Conservation (phyloP, 35 echinoderm and acorn worm genomes). For the Heliocidaris erythrogramma region DNA sequence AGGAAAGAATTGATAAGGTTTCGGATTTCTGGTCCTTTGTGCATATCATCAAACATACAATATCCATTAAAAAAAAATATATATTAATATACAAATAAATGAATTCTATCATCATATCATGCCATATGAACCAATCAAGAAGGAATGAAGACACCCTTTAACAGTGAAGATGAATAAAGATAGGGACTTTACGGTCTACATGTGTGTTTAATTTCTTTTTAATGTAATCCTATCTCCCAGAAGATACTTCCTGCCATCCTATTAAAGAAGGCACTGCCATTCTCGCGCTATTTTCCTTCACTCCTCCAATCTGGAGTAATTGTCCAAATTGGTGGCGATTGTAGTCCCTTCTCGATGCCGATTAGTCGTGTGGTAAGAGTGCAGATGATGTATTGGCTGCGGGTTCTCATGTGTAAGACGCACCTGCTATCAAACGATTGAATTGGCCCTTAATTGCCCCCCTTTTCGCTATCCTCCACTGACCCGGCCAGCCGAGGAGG, state of each 20-base stretch:
- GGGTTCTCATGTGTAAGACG: neutral
- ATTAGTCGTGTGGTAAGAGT: neutral
- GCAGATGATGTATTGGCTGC: constrained; percentile 2
- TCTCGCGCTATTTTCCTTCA: neutral
- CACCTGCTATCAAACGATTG: constrained; percentile 1
- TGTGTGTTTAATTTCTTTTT: no score
- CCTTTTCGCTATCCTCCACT: constrained; percentile 7
- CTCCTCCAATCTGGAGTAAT: neutral
- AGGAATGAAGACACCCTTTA: no score
- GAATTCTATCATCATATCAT: no score
- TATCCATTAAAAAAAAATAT: no score
- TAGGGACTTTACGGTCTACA: no score
- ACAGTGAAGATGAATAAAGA: no score
- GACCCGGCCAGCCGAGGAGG: neutral
- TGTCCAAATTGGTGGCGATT: constrained; percentile 9
- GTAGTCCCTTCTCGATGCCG: neutral
- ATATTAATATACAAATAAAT: no score
- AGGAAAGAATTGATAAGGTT: no score
- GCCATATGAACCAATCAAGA: no score
- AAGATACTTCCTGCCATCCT: neutral
- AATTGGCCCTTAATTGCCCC: constrained; percentile 19
- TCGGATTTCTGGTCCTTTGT: no score
- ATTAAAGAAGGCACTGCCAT: neutral
- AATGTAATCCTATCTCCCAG: no score
- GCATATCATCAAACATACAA: no score